Percentiles rank a stretch among this genome's conserved stretches.
Evolutionary conservation across 2,113 vertebrate genomes (phyloP).

Genomic region (Mobula hypostoma): DNA sequence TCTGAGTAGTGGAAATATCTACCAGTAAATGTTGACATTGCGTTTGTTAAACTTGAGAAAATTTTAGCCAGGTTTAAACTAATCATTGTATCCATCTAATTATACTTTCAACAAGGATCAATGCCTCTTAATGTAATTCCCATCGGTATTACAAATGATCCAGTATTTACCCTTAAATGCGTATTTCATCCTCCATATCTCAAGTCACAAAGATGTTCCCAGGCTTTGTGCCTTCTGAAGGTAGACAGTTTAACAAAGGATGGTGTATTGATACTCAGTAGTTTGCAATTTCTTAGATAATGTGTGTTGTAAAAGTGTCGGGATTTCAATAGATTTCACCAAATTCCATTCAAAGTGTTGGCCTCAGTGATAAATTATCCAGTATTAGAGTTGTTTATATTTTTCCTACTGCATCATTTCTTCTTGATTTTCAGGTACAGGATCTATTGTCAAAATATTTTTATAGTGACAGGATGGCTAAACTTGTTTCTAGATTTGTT

Average conservation of each 20-base stretch:
- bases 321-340: not conserved
- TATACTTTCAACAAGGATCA: not conserved
- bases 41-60: not conserved
- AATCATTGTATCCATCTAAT: not conserved
- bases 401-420: no score
- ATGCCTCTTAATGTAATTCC: not conserved
- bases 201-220: not conserved
- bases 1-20: not conserved
- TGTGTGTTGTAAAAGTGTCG: not conserved
- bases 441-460: not conserved
- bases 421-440: no score
- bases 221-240: not conserved
- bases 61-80: no score
- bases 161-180: not conserved
- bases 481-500: not conserved
- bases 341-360: not conserved
- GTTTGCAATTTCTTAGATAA: not conserved
- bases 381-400: not conserved
- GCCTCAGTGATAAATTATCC: not conserved
- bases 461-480: not conserved
- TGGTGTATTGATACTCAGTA: not conserved
- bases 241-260: not conserved
- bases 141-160: not conserved
- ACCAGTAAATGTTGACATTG: not conserved
- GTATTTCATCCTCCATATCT: not conserved